phyloP scores from a whole-genome alignment of 2,888 invertebrate species.

The Xestia c-nigrum region DNA sequence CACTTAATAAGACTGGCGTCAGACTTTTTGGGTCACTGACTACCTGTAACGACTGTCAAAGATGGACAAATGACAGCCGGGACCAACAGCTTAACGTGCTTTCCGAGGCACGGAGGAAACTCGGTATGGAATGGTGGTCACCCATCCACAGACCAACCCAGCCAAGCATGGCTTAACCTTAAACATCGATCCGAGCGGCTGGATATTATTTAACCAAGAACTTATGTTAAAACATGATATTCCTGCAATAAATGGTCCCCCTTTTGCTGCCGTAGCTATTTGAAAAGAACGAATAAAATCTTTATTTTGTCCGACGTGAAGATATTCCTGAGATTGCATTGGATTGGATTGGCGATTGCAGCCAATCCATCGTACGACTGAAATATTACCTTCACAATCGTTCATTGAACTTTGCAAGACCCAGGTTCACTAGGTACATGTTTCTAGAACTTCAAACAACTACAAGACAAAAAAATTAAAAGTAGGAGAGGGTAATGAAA shows the following conservation, averaged over 20 bases:
- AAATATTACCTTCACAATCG: background rate
- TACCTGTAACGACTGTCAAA: no score
- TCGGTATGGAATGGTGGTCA: no score
- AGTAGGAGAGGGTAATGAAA: background rate
- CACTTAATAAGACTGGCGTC: no score
- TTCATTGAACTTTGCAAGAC: background rate
- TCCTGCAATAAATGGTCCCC: background rate
- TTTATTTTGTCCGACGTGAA: slow-evolving; percentile 15
- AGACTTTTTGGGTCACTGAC: no score
- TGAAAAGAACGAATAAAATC: background rate
- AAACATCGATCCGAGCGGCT: no score
- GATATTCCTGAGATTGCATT: slow-evolving; percentile 10
- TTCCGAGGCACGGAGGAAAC: no score
- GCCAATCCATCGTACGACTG: background rate
- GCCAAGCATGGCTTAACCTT: no score
- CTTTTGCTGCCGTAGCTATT: background rate
- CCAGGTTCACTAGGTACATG: background rate
- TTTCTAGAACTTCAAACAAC: background rate
- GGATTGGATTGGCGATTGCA: background rate
- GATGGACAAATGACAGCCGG: no score
- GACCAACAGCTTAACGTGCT: no score
- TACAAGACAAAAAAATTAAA: slow-evolving; percentile 5
- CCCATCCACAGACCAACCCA: no score
- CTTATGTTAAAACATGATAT: background rate
- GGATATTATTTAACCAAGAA: no score